Percentiles rank a stretch among this genome's conserved stretches.
phyloP scores from a whole-genome alignment of 1,140 invertebrate genomes.

The Eueides isabella region DNA sequence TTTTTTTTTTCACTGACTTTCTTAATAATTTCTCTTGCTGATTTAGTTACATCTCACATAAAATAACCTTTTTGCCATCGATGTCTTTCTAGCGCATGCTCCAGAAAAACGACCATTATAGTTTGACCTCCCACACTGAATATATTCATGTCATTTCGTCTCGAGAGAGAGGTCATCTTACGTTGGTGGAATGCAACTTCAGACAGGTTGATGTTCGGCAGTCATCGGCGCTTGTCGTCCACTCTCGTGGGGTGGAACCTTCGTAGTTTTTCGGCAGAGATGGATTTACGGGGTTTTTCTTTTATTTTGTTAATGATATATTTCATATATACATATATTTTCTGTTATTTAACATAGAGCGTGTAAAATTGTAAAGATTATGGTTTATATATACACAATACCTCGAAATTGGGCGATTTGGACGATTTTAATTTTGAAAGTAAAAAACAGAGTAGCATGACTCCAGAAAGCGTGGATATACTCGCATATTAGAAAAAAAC shows the following conservation, averaged over 20 bases:
- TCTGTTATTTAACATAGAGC: no score
- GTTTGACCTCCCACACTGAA: slow-evolving; percentile 22
- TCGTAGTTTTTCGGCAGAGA: slow-evolving; percentile 48
- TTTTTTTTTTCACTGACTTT: neutral
- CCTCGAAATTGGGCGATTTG: no score
- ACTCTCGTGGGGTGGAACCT: slow-evolving; percentile 42
- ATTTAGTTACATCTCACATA: slow-evolving; percentile 24
- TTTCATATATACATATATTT: neutral
- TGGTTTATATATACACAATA: no score
- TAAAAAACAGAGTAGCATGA: no score
- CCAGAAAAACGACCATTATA: slow-evolving; percentile 30
- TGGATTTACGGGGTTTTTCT: slow-evolving; percentile 33
- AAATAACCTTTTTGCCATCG: slow-evolving; percentile 39
- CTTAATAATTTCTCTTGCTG: neutral
- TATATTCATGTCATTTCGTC: neutral
- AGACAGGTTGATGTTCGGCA: slow-evolving; percentile 48
- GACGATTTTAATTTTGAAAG: no score
- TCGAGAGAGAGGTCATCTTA: slow-evolving; percentile 25
- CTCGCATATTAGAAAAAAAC: no score
- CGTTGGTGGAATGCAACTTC: slow-evolving; percentile 45
- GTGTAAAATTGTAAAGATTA: no score
- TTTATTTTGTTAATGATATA: neutral
- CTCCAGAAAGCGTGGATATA: no score
- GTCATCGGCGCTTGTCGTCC: slow-evolving; percentile 41
- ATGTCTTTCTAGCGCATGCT: slow-evolving; percentile 45